Percentiles rank a stretch among this genome's conserved stretches.
Evolutionary conservation across 2,888 invertebrate genomes (phyloP).

Genomic region (Antheraea assamensis): DNA sequence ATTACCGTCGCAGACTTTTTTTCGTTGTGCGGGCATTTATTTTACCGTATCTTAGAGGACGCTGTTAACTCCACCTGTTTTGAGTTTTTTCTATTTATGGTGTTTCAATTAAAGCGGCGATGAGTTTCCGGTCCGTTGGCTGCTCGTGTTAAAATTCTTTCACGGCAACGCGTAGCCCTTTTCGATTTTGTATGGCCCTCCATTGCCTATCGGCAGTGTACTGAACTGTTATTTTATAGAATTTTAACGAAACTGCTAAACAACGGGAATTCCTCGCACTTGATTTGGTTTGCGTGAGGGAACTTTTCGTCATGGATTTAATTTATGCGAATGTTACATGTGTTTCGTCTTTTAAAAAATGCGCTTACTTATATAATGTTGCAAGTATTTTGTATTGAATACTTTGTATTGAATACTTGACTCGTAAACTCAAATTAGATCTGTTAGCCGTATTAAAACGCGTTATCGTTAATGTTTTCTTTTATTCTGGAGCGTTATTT

Average conservation of each 20-base stretch:
- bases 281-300: conserved; percentile 25
- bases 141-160: conserved; percentile 45
- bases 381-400: background rate
- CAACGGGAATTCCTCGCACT: conserved; percentile 70
- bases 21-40: conserved; percentile 36
- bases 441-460: no score
- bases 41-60: conserved; percentile 44
- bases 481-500: no score
- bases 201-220: conserved; percentile 64
- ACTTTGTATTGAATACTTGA: no score
- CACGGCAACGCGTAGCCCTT: conserved; percentile 41
- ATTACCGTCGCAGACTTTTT: conserved; percentile 41
- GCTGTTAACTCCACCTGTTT: conserved; percentile 55
- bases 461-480: no score
- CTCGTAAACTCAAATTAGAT: no score
- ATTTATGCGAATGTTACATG: background rate
- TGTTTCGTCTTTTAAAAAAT: background rate
- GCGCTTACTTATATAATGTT: background rate
- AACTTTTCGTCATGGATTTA: background rate
- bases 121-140: conserved; percentile 57
- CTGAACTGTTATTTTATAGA: conserved; percentile 59
- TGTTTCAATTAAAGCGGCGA: conserved; percentile 63
- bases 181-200: conserved; percentile 63
- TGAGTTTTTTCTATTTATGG: conserved; percentile 44
- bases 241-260: conserved; percentile 62